Conservation (phyloP, 2,888 invertebrate genomes). For the Pterostichus niger region DNA sequence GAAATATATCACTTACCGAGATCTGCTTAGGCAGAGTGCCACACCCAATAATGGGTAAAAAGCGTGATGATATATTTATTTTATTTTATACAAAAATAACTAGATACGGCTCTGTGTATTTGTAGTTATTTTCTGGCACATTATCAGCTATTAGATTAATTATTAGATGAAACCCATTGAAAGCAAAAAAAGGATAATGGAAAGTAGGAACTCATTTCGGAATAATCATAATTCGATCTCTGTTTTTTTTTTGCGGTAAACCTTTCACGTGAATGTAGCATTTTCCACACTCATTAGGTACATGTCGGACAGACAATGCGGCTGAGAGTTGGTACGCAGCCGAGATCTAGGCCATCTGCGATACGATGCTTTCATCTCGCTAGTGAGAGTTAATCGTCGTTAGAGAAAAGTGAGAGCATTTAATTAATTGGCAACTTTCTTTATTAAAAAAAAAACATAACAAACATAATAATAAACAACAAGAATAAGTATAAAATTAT, state of each 20-base stretch:
- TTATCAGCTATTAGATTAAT: background rate
- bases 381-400: constrained; percentile 42
- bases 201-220: background rate
- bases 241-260: background rate
- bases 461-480: constrained; percentile 59
- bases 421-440: constrained; percentile 57
- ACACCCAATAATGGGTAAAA: no score
- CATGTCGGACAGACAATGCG: constrained; percentile 25
- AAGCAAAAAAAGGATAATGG: background rate
- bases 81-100: no score
- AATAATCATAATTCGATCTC: constrained; percentile 17
- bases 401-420: constrained; percentile 42
- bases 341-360: constrained; percentile 14
- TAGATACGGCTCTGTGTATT: background rate
- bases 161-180: background rate
- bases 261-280: constrained; percentile 33
- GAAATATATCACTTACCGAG: no score
- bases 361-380: constrained; percentile 42
- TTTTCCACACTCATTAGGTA: constrained; percentile 15
- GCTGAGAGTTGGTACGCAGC: background rate
- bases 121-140: no score
- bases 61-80: no score
- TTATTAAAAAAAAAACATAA: constrained; percentile 59
- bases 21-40: no score
- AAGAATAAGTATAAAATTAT: constrained; percentile 60